Evolutionary conservation across 1,140 invertebrate genomes (phyloP).

Genomic region (Epicauta chinensis): DNA sequence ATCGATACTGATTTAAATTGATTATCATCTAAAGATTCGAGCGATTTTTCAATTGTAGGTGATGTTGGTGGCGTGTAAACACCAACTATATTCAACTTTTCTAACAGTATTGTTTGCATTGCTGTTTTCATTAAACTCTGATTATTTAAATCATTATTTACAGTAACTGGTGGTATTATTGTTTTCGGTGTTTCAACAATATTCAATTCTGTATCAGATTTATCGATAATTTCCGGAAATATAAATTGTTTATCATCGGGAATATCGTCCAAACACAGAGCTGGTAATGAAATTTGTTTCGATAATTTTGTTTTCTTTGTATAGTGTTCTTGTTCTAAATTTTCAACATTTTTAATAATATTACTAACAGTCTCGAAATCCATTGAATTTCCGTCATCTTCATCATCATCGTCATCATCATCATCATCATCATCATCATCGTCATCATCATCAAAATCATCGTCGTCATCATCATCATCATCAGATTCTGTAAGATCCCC

Average conservation of each 20-base stretch:
- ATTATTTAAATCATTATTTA: constrained; percentile 6
- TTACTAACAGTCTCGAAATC: constrained; percentile 49
- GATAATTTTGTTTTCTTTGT: constrained; percentile 9
- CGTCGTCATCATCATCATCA: no score
- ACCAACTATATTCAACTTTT: constrained; percentile 38
- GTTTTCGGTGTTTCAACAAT: no score
- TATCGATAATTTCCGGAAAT: no score
- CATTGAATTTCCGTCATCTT: constrained; percentile 36
- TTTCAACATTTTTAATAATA: constrained; percentile 47
- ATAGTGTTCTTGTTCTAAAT: constrained; percentile 19
- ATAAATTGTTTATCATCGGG: no score
- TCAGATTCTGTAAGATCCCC: no score
- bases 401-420: constrained; percentile 42
- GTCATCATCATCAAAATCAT: no score
- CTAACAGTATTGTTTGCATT: constrained; percentile 41
- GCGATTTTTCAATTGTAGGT: constrained; percentile 13
- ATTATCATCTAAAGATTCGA: background rate
- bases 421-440: constrained; percentile 22
- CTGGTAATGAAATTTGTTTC: constrained; percentile 28
- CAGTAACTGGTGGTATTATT: no score
- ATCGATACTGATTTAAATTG: background rate
- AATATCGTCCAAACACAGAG: constrained; percentile 7
- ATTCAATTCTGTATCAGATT: no score
- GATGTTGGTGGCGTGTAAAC: constrained; percentile 36
- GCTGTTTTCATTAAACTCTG: constrained; percentile 39